Conservation (phyloP, 2,797 vertebrate species). For the Syngnathus rostellatus region DNA sequence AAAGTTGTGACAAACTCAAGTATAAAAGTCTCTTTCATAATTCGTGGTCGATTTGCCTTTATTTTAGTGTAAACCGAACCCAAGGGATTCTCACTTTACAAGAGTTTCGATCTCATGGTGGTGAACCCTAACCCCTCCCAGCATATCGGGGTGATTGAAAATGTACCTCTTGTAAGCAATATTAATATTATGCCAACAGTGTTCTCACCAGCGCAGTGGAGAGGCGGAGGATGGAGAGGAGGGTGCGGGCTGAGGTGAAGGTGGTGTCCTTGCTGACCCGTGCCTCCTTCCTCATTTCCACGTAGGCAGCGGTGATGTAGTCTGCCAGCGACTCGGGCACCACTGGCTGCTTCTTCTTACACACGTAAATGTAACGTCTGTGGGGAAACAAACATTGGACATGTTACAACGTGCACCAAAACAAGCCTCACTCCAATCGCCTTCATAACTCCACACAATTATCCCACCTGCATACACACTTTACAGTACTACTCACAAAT, state of each 20-base stretch:
- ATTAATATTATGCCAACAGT: not conserved
- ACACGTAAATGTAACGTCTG: slow-evolving; percentile 82
- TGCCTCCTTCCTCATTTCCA: slow-evolving; percentile 92
- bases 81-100: too few relatives aligned
- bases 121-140: not conserved
- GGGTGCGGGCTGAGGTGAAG: slow-evolving; percentile 86
- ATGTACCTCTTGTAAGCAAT: not conserved
- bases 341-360: slow-evolving; percentile 75
- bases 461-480: too few relatives aligned
- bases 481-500: too few relatives aligned
- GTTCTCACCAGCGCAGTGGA: slow-evolving; percentile 84
- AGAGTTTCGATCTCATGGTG: not conserved
- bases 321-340: slow-evolving; percentile 80
- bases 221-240: slow-evolving; percentile 84
- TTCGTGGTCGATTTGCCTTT: too few relatives aligned
- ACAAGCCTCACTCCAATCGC: too few relatives aligned
- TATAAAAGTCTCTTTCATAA: too few relatives aligned
- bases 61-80: too few relatives aligned
- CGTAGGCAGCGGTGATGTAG: slow-evolving; percentile 89
- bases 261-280: slow-evolving; percentile 84
- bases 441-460: too few relatives aligned
- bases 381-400: not conserved
- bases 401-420: not conserved
- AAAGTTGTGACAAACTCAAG: too few relatives aligned
- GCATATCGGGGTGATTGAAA: not conserved